These are phyloP conservation scores for Xestia rhomboidea DNA, from an alignment of 2,888 invertebrate species.

Conservation along the genomic window DNA sequence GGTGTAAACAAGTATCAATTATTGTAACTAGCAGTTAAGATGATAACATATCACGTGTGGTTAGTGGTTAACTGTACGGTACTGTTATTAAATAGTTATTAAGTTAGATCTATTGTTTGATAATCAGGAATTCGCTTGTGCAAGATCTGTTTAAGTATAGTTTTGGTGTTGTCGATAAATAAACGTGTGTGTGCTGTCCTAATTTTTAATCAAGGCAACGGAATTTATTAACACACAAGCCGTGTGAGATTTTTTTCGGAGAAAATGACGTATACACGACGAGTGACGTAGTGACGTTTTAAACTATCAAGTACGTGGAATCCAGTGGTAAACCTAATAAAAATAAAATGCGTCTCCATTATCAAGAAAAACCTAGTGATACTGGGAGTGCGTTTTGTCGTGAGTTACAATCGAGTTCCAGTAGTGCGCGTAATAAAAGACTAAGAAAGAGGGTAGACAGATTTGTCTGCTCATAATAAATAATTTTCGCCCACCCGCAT, in stretches of 20 bases:
- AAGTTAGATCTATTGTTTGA: conserved; percentile 52
- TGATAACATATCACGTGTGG: conserved; percentile 48
- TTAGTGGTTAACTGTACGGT: conserved; percentile 29
- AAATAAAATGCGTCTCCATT: too few species aligned
- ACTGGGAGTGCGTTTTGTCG: too few species aligned
- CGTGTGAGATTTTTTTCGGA: not conserved
- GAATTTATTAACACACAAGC: not conserved
- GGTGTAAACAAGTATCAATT: conserved; percentile 64
- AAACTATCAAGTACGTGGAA: too few species aligned
- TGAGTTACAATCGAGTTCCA: too few species aligned
- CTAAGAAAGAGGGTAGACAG: too few species aligned
- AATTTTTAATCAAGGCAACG: not conserved
- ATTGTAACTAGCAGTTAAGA: conserved; percentile 52
- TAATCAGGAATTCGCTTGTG: conserved; percentile 32
- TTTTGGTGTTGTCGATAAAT: conserved; percentile 3
- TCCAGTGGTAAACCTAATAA: too few species aligned
- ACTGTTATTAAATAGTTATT: conserved; percentile 55
- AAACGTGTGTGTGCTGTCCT: not conserved
- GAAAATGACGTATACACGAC: not conserved
- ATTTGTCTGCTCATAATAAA: too few species aligned
- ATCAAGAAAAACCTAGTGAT: too few species aligned
- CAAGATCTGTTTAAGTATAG: conserved; percentile 33
- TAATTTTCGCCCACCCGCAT: too few species aligned
- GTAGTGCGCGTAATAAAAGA: too few species aligned
- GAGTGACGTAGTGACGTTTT: too few species aligned